Percentiles rank a stretch among this genome's conserved stretches.
Evolutionary conservation across 2,113 vertebrate genomes (phyloP).

Genomic region (Lontra canadensis): DNA sequence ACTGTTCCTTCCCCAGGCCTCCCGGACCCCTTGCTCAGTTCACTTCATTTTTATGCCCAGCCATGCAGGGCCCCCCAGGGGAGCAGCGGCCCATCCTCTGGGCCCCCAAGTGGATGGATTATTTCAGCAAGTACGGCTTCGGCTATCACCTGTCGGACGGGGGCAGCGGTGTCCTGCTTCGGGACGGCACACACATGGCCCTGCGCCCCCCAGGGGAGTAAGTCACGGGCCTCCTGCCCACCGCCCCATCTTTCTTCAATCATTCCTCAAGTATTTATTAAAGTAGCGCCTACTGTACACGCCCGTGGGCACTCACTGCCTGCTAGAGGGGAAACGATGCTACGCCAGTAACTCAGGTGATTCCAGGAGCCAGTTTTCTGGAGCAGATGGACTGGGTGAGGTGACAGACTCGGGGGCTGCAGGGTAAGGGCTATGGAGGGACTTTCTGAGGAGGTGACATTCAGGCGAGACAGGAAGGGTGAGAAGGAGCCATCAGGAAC

Average conservation of each 20-base stretch:
- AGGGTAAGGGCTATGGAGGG: not conserved
- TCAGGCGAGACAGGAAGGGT: not conserved
- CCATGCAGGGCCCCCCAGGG: conserved; percentile 82
- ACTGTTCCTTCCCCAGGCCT: rapidly evolving
- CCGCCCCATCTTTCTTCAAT: not conserved
- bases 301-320: not conserved
- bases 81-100: conserved; percentile 84
- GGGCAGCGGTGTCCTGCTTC: conserved; percentile 88
- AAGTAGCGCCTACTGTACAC: not conserved
- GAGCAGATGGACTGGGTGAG: not conserved
- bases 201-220: conserved; percentile 84
- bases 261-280: not conserved
- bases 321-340: not conserved
- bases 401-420: not conserved
- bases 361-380: not conserved
- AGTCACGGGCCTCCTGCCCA: not conserved
- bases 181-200: conserved; percentile 89
- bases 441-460: not conserved
- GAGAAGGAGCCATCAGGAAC: not conserved
- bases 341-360: not conserved
- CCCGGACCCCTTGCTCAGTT: not conserved
- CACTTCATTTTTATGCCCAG: conserved; percentile 71
- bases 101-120: conserved; percentile 92
- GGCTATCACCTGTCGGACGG: conserved; percentile 91
- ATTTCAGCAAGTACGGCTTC: conserved; percentile 92